A percentile compares a stretch with the other conserved stretches of the same genome.
These are phyloP conservation scores for Polymixis flavicincta DNA, from an alignment of 2,888 invertebrate species.

Conservation along the genomic window DNA sequence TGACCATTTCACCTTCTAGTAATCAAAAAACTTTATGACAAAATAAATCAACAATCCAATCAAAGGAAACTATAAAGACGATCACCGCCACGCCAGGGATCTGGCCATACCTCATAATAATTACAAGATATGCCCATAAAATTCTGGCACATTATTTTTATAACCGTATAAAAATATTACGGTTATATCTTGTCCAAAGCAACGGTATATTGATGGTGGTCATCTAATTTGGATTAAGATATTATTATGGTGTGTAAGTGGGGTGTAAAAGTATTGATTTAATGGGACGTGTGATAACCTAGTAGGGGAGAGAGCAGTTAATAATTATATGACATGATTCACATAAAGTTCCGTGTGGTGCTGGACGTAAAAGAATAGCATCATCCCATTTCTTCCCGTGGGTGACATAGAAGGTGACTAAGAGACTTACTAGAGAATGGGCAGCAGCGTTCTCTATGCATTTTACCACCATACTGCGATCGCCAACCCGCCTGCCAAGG, in stretches of 20 bases:
- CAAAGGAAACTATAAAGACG: constrained; percentile 67
- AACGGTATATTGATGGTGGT: constrained; percentile 72
- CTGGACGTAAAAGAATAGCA: too few species aligned
- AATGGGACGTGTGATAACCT: constrained; percentile 16
- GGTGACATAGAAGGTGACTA: too few species aligned
- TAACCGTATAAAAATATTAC: constrained; percentile 76
- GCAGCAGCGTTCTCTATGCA: too few species aligned
- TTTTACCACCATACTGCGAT: too few species aligned
- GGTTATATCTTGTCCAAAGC: constrained; percentile 58
- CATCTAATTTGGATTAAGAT: constrained; percentile 72
- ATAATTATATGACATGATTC: constrained; percentile 16
- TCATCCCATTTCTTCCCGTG: too few species aligned
- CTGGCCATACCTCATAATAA: constrained; percentile 75
- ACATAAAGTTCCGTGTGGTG: too few species aligned
- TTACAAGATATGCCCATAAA: constrained; percentile 79
- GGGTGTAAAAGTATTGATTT: constrained; percentile 59
- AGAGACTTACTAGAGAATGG: too few species aligned
- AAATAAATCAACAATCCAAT: constrained; percentile 71
- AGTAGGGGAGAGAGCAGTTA: background rate
- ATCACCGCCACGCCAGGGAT: constrained; percentile 58
- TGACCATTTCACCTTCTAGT: background rate
- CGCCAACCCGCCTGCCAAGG: too few species aligned
- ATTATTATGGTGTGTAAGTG: constrained; percentile 47
- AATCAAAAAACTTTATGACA: constrained; percentile 42
- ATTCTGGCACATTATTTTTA: constrained; percentile 79